Evolutionary conservation across 2,797 vertebrate species (phyloP), one percentile per base, ranked within the genome.

Genomic region (Orientallactaga sibirica): DNA sequence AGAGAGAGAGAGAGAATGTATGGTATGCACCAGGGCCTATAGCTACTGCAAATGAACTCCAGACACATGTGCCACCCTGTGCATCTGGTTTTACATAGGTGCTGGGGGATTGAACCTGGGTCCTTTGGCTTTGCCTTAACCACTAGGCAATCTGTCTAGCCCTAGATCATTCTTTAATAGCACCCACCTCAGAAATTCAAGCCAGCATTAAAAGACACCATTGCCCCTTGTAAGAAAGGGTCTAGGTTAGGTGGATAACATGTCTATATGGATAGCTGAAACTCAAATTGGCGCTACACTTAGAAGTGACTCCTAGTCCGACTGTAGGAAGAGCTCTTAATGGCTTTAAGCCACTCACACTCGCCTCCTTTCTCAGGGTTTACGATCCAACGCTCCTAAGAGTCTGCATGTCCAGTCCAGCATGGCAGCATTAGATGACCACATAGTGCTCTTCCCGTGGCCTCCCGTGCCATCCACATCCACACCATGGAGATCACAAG

Each of bases 401-500:
- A 3, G 3, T 61, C 48, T 58, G 19, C 48, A n/a, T 68, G 20
- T 67, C 20, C 37, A 71, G 29, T 52, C 5, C 84, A 77, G 20
- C 29, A 10, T 0, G 10, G 27, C 37, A n/a, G n/a, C 58, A 75
- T 1, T 62, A 41, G 78, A 58, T 61, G 52, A 18, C 55, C 15
- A 12, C 16, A 24, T 2, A 22, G 9, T 11, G 33, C 68, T 96
- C 25, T 81, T 71, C 71, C 80, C 62, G 48, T 10, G 11, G 10
- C 8, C 9, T 81, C 76, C 73, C 15, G 1, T 64, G 81, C 55
- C 20, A 70, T 52, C 83, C 70, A 52, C 7, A 14, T 25, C 77
- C 64, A 10, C 61, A 84, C 58, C 74, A 41, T 80, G 29, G 92
- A 76, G 80, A 77, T 83, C 66, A 77, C 84, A 83, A 58, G 27